Base-by-base conservation (phyloP, 2,797 vertebrate species). In the Gymnoscopelus microlampas region DNA sequence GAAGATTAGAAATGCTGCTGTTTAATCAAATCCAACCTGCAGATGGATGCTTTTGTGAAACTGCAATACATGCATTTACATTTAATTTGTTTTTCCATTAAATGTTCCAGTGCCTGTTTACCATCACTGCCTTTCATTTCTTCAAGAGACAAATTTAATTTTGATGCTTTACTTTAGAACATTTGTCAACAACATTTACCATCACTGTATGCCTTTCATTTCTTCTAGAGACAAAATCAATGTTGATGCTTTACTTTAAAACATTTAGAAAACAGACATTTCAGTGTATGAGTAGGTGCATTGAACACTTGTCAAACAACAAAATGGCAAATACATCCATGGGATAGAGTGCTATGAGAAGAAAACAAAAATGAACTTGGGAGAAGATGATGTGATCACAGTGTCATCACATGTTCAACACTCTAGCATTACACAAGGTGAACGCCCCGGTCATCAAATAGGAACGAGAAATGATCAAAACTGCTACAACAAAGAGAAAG, bases 1-100 rank as follows among this genome's bases (percentile, higher is more conserved):
- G 66, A 72, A 63, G 63, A 24, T 56, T 29, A 69, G 67, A 75
- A 68, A 70, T 50, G 50, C 56, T 65, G 15, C 53, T n/a, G 19
- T 53, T 69, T 67, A 75, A 85, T 77, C 69, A 73, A 50, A 74
- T 68, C 71, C 32, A 62, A 61, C 54, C 35, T 47, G 39, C 51
- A 65, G 53, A 70, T 66, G 67, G 55, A 15, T 64, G 70, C 53
- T 49, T 78, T 51, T 69, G 51, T 68, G 47, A 53, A 68, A 63
- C 57, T n/a, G 70, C 55, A 66, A 76, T 59, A 61, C 39, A 74
- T 61, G 66, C 64, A 63, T 60, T 73, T 67, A 39, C 60, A 29
- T n/a, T 0, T 55, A 64, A 78, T 68, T 69, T 9, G 3, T 71
- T 82, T 82, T 15, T 65, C 57, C 66, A n/a, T 56, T 12, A 11